phyloP scores from a whole-genome alignment of 2,888 invertebrate species.

The Sphaerophoria taeniata region DNA sequence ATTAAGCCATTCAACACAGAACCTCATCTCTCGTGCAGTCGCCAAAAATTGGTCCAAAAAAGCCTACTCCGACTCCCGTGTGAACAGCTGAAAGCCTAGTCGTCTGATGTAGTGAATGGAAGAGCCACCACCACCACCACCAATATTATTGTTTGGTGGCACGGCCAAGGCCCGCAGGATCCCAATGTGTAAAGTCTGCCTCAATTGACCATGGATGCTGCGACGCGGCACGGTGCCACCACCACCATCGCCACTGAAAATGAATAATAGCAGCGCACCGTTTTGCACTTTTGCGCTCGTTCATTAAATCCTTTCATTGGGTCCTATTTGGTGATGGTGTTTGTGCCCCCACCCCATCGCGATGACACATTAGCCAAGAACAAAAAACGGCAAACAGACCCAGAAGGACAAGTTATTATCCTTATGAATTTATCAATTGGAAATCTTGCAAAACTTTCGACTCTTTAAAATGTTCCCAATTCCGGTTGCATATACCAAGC shows the following conservation, averaged over 20 bases:
- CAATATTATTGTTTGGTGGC: slow-evolving; percentile 22
- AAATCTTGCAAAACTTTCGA: slow-evolving; percentile 35
- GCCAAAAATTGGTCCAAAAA: slow-evolving; percentile 15
- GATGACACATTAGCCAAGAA: slow-evolving; percentile 60
- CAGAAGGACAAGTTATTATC: slow-evolving; percentile 71
- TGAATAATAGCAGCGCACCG: slow-evolving; percentile 73
- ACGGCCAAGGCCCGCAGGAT: slow-evolving; percentile 59
- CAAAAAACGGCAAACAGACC: slow-evolving; percentile 25
- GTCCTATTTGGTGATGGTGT: slow-evolving; percentile 12
- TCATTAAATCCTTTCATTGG: slow-evolving; percentile 66
- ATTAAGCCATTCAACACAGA: slow-evolving; percentile 70
- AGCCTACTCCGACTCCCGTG: slow-evolving; percentile 35
- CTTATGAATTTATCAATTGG: slow-evolving; percentile 65
- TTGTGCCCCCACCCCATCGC: not conserved
- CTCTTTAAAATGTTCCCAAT: slow-evolving; percentile 65
- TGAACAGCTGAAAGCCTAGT: not conserved
- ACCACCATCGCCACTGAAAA: slow-evolving; percentile 56
- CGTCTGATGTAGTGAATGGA: not conserved
- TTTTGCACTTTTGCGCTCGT: slow-evolving; percentile 70
- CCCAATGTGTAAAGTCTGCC: slow-evolving; percentile 50
- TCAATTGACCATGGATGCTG: slow-evolving; percentile 69
- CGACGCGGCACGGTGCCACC: slow-evolving; percentile 28
- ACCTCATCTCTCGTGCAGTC: not conserved
- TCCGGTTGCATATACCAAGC: slow-evolving; percentile 37
- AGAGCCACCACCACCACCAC: not conserved